A percentile compares a stretch with the other conserved stretches of the same genome.
These are phyloP conservation scores for cattle (Bos taurus) DNA, from an alignment of 2,113 vertebrate species.

Conservation along the genomic window ARS-UCD2.0 NC_037334.1:30205501-30206000, in stretches of 20 bases:
- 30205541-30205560: background rate
- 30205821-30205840: background rate
- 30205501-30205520: background rate
- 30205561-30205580: background rate
- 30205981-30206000: background rate
- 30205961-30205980: background rate
- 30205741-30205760: background rate
- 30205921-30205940: background rate
- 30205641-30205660: background rate
- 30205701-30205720: background rate
- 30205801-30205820: background rate
- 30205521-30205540: background rate
- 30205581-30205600: background rate
- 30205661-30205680: background rate
- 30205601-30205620: background rate
- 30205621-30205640: background rate
- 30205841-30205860: slow-evolving; percentile 25
- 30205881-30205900: background rate
- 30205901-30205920: background rate
- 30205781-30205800: background rate
- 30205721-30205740: background rate
- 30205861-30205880: slow-evolving; percentile 12
- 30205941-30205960: background rate
- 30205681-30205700: background rate
- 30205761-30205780: background rate